Evolutionary conservation across 2,797 vertebrate species (phyloP).

Genomic region (Hypotaenidia philippensis): DNA sequence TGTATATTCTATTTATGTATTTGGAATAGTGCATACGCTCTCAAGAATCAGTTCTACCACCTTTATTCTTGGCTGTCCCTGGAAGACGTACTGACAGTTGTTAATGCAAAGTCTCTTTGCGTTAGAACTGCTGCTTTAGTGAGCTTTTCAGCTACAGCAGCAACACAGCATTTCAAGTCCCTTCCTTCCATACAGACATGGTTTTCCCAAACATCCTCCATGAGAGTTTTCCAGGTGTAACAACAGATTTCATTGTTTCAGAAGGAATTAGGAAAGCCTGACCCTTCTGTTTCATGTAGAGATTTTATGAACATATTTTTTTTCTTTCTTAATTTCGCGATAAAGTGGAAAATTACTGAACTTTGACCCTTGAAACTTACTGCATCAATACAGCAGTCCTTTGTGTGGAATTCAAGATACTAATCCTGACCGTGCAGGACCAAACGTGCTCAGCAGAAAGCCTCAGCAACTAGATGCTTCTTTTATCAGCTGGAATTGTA

Average conservation of each 20-base stretch:
- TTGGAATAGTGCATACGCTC: neutral
- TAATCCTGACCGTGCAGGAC: neutral
- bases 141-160: neutral
- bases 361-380: neutral
- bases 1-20: slow-evolving; percentile 29
- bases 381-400: slow-evolving; percentile 17
- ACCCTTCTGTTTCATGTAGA: neutral
- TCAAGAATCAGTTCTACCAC: neutral
- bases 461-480: neutral
- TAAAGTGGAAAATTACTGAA: neutral
- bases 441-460: slow-evolving; percentile 5
- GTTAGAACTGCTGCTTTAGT: neutral
- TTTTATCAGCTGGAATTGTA: neutral
- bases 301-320: neutral
- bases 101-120: neutral
- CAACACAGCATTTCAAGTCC: neutral
- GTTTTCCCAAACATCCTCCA: neutral
- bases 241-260: neutral
- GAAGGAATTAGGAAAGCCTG: neutral
- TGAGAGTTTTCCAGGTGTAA: neutral
- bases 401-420: neutral
- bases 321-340: neutral
- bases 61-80: neutral
- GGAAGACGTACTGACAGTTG: neutral
- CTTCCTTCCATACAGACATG: neutral